These are phyloP conservation scores for Temnopleurus reevesii DNA, from an alignment of 53 echinoderm and acorn worm genomes.

Conservation along the genomic window DNA sequence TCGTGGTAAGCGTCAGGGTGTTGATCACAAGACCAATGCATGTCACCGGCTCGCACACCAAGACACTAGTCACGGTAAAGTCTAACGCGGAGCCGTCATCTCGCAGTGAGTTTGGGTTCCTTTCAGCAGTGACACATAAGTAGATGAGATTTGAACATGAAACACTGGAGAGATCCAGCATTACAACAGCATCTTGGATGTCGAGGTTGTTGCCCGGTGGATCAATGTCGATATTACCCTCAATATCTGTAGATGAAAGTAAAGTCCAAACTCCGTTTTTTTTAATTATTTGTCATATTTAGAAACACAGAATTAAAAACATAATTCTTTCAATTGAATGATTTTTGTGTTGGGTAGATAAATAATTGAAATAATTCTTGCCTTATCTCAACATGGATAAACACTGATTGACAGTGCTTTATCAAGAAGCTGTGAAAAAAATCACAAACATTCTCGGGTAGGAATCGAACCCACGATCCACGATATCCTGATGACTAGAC, in stretches of 20 bases:
- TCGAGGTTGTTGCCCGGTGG: constrained; percentile 20
- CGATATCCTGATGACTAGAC: no score
- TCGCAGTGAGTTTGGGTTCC: background rate
- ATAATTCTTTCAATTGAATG: no score
- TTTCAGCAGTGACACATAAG: constrained; percentile 37
- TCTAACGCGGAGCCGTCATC: background rate
- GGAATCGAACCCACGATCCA: no score
- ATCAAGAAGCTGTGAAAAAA: no score
- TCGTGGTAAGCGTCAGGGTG: background rate
- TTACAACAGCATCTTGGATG: background rate
- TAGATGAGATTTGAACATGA: constrained; percentile 29
- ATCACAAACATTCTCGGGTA: no score
- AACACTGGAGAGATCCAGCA: constrained; percentile 38
- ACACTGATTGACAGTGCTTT: no score
- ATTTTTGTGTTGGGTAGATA: no score
- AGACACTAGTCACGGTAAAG: constrained; percentile 45
- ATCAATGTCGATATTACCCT: background rate
- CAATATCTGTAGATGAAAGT: background rate
- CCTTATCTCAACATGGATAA: no score
- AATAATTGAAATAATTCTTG: no score
- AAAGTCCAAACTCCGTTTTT: no score
- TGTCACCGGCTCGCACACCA: constrained; percentile 40
- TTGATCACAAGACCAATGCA: constrained; percentile 47
- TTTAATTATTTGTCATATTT: no score
- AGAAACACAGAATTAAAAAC: no score